A percentile compares a stretch with the other conserved stretches of the same genome.
Conservation (phyloP, 1,140 invertebrate genomes). For the Panulirus ornatus region DNA sequence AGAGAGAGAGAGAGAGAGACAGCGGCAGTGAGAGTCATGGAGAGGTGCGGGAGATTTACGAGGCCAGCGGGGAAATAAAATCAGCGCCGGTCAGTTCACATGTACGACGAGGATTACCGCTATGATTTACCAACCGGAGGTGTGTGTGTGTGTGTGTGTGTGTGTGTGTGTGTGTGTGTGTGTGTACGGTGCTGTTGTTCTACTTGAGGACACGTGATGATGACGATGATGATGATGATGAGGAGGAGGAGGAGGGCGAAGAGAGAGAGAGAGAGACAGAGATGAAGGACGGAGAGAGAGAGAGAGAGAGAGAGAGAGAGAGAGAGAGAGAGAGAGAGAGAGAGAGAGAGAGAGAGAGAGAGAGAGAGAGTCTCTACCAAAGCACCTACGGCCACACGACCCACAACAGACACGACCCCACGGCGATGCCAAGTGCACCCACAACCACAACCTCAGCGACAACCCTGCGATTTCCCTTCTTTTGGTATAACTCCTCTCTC, state of each 20-base stretch:
- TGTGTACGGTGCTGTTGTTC: no score
- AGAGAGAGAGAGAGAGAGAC: no score
- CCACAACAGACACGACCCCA: no score
- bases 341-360: not conserved
- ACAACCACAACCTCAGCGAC: no score
- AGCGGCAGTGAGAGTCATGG: not conserved
- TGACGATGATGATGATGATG: no score
- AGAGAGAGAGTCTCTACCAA: not conserved
- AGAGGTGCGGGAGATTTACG: constrained; percentile 13
- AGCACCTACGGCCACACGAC: no score
- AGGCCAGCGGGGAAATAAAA: constrained; percentile 10
- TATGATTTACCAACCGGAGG: constrained; percentile 24
- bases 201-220: no score
- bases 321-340: not conserved
- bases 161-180: no score
- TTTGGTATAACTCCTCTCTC: not conserved
- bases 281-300: not conserved
- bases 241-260: constrained; percentile 7
- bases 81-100: constrained; percentile 16
- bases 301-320: constrained; percentile 14
- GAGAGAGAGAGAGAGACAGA: not conserved
- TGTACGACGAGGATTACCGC: constrained; percentile 22
- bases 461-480: not conserved
- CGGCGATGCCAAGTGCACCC: no score
- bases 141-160: no score